Evolutionary conservation across 2,888 invertebrate species (phyloP).

Genomic region (Lasius fuliginosus): DNA sequence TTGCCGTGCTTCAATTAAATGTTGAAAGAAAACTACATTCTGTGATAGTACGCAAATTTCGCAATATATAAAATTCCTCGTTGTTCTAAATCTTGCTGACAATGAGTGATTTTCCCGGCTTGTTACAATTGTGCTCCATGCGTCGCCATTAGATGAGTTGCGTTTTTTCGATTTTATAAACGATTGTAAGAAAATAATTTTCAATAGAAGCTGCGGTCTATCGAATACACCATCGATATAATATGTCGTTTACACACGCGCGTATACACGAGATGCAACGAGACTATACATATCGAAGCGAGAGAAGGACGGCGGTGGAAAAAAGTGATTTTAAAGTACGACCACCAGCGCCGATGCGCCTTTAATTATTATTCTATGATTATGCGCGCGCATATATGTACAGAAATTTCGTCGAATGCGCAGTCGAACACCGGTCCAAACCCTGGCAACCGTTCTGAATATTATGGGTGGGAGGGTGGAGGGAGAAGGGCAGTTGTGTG

Average conservation of each 20-base stretch:
- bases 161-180: constrained; percentile 16
- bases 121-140: constrained; percentile 6
- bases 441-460: constrained; percentile 70
- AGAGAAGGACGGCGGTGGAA: neutral
- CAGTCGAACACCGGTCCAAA: constrained; percentile 67
- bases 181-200: constrained; percentile 35
- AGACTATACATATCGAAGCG: constrained; percentile 3
- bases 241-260: constrained; percentile 4
- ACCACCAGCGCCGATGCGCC: constrained; percentile 72
- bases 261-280: neutral
- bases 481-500: neutral
- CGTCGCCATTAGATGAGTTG: neutral
- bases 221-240: neutral
- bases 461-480: constrained; percentile 59
- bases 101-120: neutral
- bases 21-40: constrained; percentile 18
- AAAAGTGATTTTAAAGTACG: constrained; percentile 61
- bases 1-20: constrained; percentile 30
- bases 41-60: neutral
- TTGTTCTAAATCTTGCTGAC: neutral
- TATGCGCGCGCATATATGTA: constrained; percentile 45
- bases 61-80: constrained; percentile 18
- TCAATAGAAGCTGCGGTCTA: neutral
- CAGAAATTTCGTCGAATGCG: constrained; percentile 61
- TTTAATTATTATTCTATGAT: constrained; percentile 74